Conservation (phyloP, 2,888 invertebrate species). For the Pollenia angustigena region DNA sequence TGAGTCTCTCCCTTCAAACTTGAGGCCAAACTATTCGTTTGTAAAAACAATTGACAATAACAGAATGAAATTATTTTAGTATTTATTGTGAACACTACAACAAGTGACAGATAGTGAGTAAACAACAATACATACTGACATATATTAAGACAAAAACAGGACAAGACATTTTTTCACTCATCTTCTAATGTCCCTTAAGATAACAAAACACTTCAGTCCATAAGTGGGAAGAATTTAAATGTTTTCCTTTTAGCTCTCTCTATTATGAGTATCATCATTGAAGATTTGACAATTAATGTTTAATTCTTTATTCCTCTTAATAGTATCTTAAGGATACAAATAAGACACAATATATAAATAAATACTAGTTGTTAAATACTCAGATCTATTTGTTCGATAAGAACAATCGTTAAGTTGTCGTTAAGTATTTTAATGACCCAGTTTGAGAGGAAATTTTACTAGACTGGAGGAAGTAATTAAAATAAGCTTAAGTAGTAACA, state of each 20-base stretch:
- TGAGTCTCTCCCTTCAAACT: conserved; percentile 52
- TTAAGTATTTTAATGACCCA: conserved; percentile 72
- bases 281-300: conserved; percentile 70
- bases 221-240: conserved; percentile 48
- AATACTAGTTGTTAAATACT: conserved; percentile 55
- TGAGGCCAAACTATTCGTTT: conserved; percentile 2
- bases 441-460: conserved; percentile 55
- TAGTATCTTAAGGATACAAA: conserved; percentile 37
- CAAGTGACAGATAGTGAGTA: conserved; percentile 57
- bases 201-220: conserved; percentile 50
- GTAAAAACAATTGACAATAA: conserved; percentile 33
- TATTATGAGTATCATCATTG: conserved; percentile 37
- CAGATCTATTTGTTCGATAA: conserved; percentile 63
- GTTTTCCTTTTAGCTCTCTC: conserved; percentile 30
- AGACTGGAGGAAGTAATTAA: conserved; percentile 68
- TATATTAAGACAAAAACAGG: conserved; percentile 10
- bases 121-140: conserved; percentile 32
- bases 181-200: conserved; percentile 48
- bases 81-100: conserved; percentile 64
- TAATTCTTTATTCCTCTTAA: conserved; percentile 58
- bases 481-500: conserved; percentile 53
- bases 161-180: neutral
- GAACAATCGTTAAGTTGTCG: conserved; percentile 66
- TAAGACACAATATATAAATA: conserved; percentile 29
- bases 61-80: conserved; percentile 54